These are phyloP conservation scores for Salmo trutta DNA, from an alignment of 2,797 vertebrate genomes.

Conservation along the genomic window DNA sequence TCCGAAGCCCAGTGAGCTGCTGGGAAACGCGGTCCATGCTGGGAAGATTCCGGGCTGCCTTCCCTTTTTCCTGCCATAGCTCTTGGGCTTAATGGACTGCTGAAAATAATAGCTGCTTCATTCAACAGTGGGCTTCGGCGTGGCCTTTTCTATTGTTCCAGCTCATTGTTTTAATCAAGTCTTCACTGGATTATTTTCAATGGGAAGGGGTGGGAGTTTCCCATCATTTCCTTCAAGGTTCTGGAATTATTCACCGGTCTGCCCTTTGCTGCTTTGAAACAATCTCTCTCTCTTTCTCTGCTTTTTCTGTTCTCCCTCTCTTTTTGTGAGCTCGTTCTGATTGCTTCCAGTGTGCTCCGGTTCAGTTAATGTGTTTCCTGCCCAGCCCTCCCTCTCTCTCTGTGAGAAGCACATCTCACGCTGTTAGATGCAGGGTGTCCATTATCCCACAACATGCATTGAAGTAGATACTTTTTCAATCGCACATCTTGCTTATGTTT, in stretches of 20 bases:
- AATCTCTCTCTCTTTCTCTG: conserved; percentile 1
- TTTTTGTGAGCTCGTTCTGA: conserved; percentile 16
- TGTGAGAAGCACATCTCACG: conserved; percentile 30
- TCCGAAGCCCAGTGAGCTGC: conserved; percentile 5
- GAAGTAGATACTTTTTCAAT: conserved; percentile 39
- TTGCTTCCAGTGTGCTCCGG: conserved; percentile 30
- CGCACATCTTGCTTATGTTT: conserved; percentile 38
- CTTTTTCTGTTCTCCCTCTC: not conserved
- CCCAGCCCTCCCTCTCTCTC: not conserved
- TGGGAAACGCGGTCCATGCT: conserved; percentile 8
- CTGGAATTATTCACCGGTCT: conserved; percentile 26
- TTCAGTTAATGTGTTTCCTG: conserved; percentile 27
- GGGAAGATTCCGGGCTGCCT: conserved; percentile 25
- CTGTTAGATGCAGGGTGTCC: conserved; percentile 28
- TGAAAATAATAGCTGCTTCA: conserved; percentile 34
- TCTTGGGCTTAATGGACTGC: conserved; percentile 54
- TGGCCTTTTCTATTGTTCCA: conserved; percentile 46
- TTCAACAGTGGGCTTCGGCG: conserved; percentile 18
- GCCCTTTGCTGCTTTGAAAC: conserved; percentile 23
- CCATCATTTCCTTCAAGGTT: conserved; percentile 51
- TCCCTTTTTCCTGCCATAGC: conserved; percentile 22
- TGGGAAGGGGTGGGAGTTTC: conserved; percentile 33
- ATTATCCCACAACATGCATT: conserved; percentile 36
- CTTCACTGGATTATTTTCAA: conserved; percentile 45
- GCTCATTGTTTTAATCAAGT: conserved; percentile 64